Evolutionary conservation across 92 coral and sea anemone genomes (phyloP).

Genomic region (Phenganax subtilis): DNA sequence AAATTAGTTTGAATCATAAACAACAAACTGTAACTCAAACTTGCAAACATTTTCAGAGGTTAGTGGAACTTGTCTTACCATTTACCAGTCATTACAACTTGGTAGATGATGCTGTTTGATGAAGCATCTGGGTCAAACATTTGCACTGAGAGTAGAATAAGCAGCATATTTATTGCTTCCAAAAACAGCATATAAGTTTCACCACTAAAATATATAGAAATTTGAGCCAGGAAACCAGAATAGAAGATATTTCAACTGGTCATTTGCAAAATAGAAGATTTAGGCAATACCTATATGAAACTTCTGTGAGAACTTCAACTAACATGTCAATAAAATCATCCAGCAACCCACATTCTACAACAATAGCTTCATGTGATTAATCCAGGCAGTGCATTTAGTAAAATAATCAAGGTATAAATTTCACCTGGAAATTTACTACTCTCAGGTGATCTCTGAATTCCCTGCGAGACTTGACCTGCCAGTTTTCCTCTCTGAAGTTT

Average conservation of each 20-base stretch:
- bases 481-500: constrained; percentile 30
- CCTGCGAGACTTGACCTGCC: constrained; percentile 25
- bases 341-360: constrained; percentile 30
- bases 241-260: not conserved
- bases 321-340: constrained; percentile 27
- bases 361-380: not conserved
- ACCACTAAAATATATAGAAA: constrained; percentile 46
- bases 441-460: constrained; percentile 21
- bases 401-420: not conserved
- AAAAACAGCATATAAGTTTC: constrained; percentile 71
- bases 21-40: not conserved
- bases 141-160: constrained; percentile 87
- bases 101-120: constrained; percentile 68
- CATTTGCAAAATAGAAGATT: not conserved
- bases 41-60: no score
- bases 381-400: not conserved
- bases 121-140: constrained; percentile 95
- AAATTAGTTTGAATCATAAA: not conserved
- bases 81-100: constrained; percentile 76
- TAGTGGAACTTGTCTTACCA: constrained; percentile 51
- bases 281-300: constrained; percentile 49
- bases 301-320: constrained; percentile 55
- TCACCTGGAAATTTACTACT: constrained; percentile 30
- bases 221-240: constrained; percentile 7
- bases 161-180: constrained; percentile 72